Evolutionary conservation across 2,888 invertebrate species (phyloP).

Genomic region (Seira sanloemensis): DNA sequence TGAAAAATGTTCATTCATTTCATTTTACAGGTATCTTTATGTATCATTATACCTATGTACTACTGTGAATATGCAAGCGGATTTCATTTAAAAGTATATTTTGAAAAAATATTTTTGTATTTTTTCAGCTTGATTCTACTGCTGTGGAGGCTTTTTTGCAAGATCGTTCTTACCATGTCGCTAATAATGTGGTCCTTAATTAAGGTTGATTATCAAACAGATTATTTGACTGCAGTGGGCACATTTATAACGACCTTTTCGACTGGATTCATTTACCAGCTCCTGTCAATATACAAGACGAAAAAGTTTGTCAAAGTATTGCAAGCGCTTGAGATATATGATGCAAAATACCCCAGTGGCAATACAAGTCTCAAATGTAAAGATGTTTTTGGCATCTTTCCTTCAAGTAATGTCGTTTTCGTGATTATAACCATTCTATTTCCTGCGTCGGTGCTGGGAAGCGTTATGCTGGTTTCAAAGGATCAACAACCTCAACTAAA

Average conservation of each 20-base stretch:
- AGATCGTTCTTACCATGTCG: neutral
- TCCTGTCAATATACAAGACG: neutral
- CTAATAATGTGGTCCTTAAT: neutral
- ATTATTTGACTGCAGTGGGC: neutral
- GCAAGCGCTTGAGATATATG: constrained; percentile 31
- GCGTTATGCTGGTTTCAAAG: neutral
- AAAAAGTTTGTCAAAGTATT: neutral
- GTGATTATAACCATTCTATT: neutral
- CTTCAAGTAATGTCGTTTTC: neutral
- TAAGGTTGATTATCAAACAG: neutral
- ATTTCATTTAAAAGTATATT: no score
- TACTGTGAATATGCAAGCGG: no score
- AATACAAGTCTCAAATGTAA: no score
- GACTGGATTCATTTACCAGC: constrained; percentile 22
- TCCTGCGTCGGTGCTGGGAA: neutral
- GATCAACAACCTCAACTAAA: neutral
- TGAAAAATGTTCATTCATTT: constrained; percentile 16
- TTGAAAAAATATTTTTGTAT: no score
- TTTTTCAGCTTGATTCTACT: neutral
- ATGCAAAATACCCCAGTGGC: constrained; percentile 15
- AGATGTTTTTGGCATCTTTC: neutral
- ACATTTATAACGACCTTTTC: constrained; percentile 13
- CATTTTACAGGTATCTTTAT: constrained; percentile 23
- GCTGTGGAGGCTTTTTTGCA: neutral
- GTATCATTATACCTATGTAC: neutral